Conservation (phyloP, 2,888 invertebrate genomes). For the Eristalinus aeneus region DNA sequence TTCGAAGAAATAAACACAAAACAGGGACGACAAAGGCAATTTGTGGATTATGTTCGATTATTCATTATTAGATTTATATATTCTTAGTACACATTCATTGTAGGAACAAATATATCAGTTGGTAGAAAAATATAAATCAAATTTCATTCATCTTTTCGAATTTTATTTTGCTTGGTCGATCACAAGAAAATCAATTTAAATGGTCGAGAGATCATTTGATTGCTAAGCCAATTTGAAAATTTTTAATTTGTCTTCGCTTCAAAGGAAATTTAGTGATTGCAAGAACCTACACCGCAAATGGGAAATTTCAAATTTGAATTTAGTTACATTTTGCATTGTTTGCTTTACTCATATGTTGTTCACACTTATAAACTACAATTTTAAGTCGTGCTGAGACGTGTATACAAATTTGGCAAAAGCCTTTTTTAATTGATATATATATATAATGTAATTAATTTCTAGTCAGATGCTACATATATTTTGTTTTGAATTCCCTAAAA, state of each 20-base stretch:
- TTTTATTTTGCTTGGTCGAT: conserved; percentile 34
- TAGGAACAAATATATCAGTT: conserved; percentile 57
- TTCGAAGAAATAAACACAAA: conserved; percentile 20
- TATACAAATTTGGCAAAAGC: conserved; percentile 69
- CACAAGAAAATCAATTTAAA: conserved; percentile 19
- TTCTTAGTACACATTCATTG: conserved; percentile 28
- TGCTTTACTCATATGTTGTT: conserved; percentile 19
- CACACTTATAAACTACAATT: conserved; percentile 60
- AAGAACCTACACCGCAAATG: neutral
- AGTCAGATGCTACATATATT: conserved; percentile 37
- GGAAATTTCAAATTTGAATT: conserved; percentile 23
- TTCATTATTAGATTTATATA: conserved; percentile 2
- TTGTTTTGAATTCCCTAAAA: conserved; percentile 56
- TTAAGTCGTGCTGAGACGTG: conserved; percentile 68
- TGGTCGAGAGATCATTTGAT: neutral
- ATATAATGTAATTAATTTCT: conserved; percentile 32
- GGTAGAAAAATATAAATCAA: conserved; percentile 59
- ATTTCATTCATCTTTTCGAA: neutral
- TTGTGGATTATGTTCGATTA: conserved; percentile 39
- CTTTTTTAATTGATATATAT: conserved; percentile 52
- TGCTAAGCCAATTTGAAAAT: conserved; percentile 21
- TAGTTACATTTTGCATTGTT: conserved; percentile 2
- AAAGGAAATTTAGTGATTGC: neutral
- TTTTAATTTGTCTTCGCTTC: neutral
- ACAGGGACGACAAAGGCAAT: conserved; percentile 46